Evolutionary conservation across 2,113 vertebrate species (phyloP).

Genomic region (Stegostoma tigrinum): DNA sequence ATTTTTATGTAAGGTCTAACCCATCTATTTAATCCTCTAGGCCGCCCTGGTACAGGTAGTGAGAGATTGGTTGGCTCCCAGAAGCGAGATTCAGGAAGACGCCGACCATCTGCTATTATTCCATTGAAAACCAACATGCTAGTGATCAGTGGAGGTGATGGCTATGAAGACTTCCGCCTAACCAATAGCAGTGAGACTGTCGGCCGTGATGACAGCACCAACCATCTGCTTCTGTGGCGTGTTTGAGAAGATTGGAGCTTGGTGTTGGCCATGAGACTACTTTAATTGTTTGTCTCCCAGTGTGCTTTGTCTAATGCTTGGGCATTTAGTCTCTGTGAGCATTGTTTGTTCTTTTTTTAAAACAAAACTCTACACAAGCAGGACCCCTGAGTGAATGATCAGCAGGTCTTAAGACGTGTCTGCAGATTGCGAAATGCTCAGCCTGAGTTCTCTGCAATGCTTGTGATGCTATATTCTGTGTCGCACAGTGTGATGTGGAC

Average conservation of each 20-base stretch:
- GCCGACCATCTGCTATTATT: conserved; percentile 55
- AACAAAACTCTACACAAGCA: conserved; percentile 21
- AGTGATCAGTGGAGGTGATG: conserved; percentile 89
- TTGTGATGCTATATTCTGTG: conserved; percentile 18
- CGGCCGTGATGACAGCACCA: conserved; percentile 92
- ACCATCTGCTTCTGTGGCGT: conserved; percentile 91
- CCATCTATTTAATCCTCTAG: conserved; percentile 41
- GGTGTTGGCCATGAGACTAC: background rate
- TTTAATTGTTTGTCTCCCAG: background rate
- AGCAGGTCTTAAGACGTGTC: background rate
- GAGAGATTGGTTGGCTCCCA: conserved; percentile 64
- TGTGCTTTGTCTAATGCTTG: conserved; percentile 35
- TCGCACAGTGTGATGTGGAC: conserved; percentile 6
- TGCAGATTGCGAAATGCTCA: background rate
- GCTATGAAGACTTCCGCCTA: conserved; percentile 93
- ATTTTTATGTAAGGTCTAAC: background rate
- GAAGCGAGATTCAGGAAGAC: conserved; percentile 63
- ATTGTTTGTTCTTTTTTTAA: conserved; percentile 22
- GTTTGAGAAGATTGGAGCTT: conserved; percentile 59
- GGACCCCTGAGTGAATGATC: conserved; percentile 8
- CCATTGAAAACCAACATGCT: conserved; percentile 74
- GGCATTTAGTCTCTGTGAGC: conserved; percentile 35
- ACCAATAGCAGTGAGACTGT: conserved; percentile 88
- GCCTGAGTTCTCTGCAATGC: background rate
- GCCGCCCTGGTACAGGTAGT: conserved; percentile 49